Base-by-base conservation (phyloP, 2,888 invertebrate genomes). In the Tinea semifulvella region DNA sequence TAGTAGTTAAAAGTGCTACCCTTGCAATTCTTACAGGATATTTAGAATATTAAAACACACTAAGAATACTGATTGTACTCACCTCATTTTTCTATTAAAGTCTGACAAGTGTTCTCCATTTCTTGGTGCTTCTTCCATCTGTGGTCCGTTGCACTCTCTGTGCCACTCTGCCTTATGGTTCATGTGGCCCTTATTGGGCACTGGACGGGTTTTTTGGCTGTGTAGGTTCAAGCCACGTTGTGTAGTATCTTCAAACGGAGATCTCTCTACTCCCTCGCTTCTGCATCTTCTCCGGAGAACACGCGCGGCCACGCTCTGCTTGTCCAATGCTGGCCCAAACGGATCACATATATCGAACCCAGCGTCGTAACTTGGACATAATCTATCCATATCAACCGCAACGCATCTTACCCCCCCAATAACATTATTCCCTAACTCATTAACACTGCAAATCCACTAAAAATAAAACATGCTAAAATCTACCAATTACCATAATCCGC, bases 241-340 rank as follows among this genome's bases (percentile, higher is more conserved):
- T 51, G 57, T 74, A n/a, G n/a, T n/a, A 74, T 79, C 73, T 65
- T 80, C 80, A 56, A 72, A 80, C 42, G 80, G 77, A 51, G 80
- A 79, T 43, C 77, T 68, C 52, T 82, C 81, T 36, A 81, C 61
- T 42, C 81, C 79, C 55, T 82, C 81, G 56, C 81, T 82, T 54
- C 77, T 77, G 57, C 81, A 82, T 52, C 81, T 73, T 45, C 81
- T 74, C 52, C 81, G 71, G 54, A 76, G 53, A 49, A 79, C 72
- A 35, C 74, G 69, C 47, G 76, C 79, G 53, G 48, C 45, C 3
- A 64, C 46, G 71, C 61, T 65, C 46, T 19, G 44, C 47, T 49
- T 72, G 66, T 74, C 70, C 53, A 76, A 61, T 51, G 74, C 73
- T 40, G 72, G 68, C 47, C 65, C 72, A 49, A 80, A 55, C 17